Base-by-base conservation (phyloP, 2,888 invertebrate genomes). In the Fissipunctia ypsillon region DNA sequence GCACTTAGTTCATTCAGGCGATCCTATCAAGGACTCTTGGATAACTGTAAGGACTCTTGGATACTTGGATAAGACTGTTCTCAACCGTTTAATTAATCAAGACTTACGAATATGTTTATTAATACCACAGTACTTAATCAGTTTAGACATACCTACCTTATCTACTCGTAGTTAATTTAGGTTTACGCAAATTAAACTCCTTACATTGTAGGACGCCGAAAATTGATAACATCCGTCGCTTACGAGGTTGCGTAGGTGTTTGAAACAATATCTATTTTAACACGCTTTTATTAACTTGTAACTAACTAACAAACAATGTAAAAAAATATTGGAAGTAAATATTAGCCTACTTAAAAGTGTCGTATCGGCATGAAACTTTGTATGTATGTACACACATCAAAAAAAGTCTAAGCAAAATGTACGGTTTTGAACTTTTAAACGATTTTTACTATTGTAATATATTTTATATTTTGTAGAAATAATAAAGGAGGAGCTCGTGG, bases 31-130 rank as follows among this genome's bases (percentile, higher is more conserved):
- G 68, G 77, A 70, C 79, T 83, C 77, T 78, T 65, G 28, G 78
- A 80, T 87, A 87, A 87, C 88, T 86, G 84, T n/a, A 75, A 79
- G 68, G 77, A 70, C 79, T 83, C 77, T 78, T 65, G 28, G 78
- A 80, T 87, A 87, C 87, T 88, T 86, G 84, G n/a, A n/a, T n/a
- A 85, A 79, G 75, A 73, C 71, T 76, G 80, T 76, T 84, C 79
- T 85, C 65, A 86, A 85, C 77, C 84, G 71, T 69, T 78, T 78
- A 85, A 81, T 87, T 88, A 87, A 86, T 87, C 81, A 87, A 87
- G 80, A 75, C 52, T 73, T 66, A 45, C 25, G 25, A 69, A 25
- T 72, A 69, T 63, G 57, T 75, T 67, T 69, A 74, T 74, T 74
- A 69, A 65, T 73, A 56, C 28, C n/a, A 41, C 28, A 52, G 48